phyloP scores from a whole-genome alignment of 2,113 vertebrate genomes.

The Hippolais icterina region DNA sequence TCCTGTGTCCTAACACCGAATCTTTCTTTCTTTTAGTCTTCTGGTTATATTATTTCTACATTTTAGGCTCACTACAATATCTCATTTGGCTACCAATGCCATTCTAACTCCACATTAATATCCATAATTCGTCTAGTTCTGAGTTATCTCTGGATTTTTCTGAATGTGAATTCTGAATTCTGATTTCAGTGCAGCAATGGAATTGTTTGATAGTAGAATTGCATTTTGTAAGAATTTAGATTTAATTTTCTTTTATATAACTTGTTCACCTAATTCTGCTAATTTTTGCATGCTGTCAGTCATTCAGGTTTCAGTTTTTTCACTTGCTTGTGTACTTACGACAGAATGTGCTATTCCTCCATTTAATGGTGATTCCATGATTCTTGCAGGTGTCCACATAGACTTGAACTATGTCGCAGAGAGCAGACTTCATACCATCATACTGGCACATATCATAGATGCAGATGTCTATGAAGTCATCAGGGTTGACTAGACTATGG shows the following conservation, averaged over 20 bases:
- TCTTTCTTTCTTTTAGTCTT: background rate
- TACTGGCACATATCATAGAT: slow-evolving; percentile 72
- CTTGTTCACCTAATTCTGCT: background rate
- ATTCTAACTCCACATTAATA: background rate
- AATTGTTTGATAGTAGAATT: background rate
- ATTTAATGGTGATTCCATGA: slow-evolving; percentile 51
- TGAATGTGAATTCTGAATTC: background rate
- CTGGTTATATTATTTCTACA: background rate
- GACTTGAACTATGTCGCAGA: slow-evolving; percentile 61
- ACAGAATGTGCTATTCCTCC: slow-evolving; percentile 70
- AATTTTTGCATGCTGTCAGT: background rate
- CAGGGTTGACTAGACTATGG: slow-evolving; percentile 48
- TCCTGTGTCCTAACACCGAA: background rate
- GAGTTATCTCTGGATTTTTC: background rate
- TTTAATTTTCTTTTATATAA: background rate
- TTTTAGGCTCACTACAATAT: background rate
- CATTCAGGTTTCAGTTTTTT: background rate
- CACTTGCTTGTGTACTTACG: slow-evolving; percentile 37
- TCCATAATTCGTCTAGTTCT: background rate
- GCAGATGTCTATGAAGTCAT: slow-evolving; percentile 64
- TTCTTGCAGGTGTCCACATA: slow-evolving; percentile 68
- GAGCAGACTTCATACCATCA: slow-evolving; percentile 62
- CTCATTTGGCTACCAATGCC: background rate
- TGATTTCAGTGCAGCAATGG: background rate
- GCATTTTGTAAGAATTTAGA: background rate